Base-by-base conservation (phyloP, 2,113 vertebrate species). In the Barnardius zonarius region DNA sequence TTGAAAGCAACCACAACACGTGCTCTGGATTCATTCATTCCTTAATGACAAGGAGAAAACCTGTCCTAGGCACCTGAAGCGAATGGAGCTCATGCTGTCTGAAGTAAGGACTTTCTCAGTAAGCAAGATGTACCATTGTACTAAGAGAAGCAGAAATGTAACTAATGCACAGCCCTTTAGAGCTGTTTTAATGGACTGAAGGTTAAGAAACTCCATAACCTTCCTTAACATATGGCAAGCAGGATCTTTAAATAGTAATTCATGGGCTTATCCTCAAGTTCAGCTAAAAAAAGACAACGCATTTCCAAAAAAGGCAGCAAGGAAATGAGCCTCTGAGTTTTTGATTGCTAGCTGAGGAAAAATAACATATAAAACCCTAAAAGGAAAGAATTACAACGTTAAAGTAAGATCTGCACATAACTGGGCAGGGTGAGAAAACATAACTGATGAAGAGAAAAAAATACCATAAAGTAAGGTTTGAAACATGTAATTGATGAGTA, bases 221-320 rank as follows among this genome's bases (percentile, higher is more conserved):
- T 75, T 88, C 84, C 55, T 81, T 72, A 74, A 81, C 51, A 30
- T 17, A 46, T n/a, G 46, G 67, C 63, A 73, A 96, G 85, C 66
- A 68, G 51, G 79, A 89, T 69, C 68, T 93, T 77, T 88, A 88
- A 90, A 95, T 84, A 95, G 91, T 10, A 63, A 83, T 25, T 28
- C 25, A 61, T 33, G n/a, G 49, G 61, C 27, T 88, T 23, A 69
- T 84, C 57, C 59, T 90, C 61, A 44, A 85, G 57, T 62, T 95
- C 62, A 93, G 62, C 87, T 92, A 81, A 83, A 94, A 93, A 93
- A 57, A 44, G 54, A 85, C 44, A 90, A 72, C 17, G 59, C 61
- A 39, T 80, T 94, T 91, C 82, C 4, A 1, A 80, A 94, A 86
- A 94, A 90, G 54, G 82, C 94, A 96, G 59, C 46, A 74, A 94